Evolutionary conservation across 2,888 invertebrate species (phyloP), one percentile per base, ranked within the genome.

Genomic region (Thysanoteuthis rhombus): DNA sequence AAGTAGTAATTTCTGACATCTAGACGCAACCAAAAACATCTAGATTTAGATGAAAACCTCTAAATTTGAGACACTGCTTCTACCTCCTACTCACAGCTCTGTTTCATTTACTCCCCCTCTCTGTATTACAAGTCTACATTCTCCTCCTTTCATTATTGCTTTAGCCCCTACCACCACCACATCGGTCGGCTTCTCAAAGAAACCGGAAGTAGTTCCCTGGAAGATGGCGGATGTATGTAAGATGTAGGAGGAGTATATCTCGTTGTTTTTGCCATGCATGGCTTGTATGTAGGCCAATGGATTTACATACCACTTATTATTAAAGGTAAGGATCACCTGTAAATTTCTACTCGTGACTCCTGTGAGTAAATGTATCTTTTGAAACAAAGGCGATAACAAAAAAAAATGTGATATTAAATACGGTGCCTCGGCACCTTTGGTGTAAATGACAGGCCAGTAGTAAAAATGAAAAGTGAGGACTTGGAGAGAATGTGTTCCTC

Each of bases 251-350:
- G 42, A 92, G 92, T 92, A 32, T 40, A 45, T 92, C 92, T 32
- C 92, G 92, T 92, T 92, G 45, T 75, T 75, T 75, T 92, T 92
- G 92, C 92, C 92, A 92, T 92, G 92, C 92, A 92, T 45, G 92
- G 92, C 92, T 92, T 92, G 92, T 92, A 92, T 92, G 45, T 40
- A 92, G 92, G 92, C 92, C 92, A 92, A 92, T 92, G 92, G 92
- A 92, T 92, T 92, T 92, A 92, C 92, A 92, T 92, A 92, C 92
- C 92, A 92, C 92, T 92, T 92, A 92, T 92, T 92, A 92, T 92
- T 92, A 92, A 92, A 92, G 92, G 92, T 92, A 92, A 92, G 92
- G 45, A 92, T 92, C 75, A 36, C n/a, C 75, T 75, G 75, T 75
- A 75, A 75, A 75, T n/a, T 75, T 75, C n/a, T 75, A 75, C n/a